Percentiles rank a stretch among this genome's conserved stretches.
Evolutionary conservation across 2,888 invertebrate genomes (phyloP).

Genomic region (Cyclophora punctaria): DNA sequence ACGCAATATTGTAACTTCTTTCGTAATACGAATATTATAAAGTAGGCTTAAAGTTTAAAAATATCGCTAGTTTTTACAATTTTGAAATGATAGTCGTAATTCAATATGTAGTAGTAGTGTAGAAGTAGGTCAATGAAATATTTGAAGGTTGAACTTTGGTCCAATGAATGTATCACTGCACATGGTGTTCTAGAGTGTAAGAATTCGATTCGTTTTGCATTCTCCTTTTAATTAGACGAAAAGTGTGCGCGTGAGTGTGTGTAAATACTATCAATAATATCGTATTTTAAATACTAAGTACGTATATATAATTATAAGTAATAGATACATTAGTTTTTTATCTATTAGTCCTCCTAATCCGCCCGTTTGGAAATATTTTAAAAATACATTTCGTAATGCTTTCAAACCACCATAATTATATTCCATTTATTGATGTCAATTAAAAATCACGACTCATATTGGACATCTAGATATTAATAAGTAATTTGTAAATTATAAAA

Average conservation of each 20-base stretch:
- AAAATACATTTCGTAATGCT: slow-evolving; percentile 33
- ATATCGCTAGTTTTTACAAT: slow-evolving; percentile 24
- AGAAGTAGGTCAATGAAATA: slow-evolving; percentile 39
- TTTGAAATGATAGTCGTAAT: slow-evolving; percentile 22
- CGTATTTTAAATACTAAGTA: not conserved
- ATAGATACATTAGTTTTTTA: not conserved
- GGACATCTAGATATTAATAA: no score
- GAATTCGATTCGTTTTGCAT: slow-evolving; percentile 17
- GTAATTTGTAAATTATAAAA: no score
- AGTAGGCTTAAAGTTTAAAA: slow-evolving; percentile 2
- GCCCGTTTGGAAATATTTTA: slow-evolving; percentile 46
- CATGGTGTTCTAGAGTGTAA: slow-evolving; percentile 59
- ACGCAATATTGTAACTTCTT: slow-evolving; percentile 4
- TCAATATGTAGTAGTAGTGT: slow-evolving; percentile 23
- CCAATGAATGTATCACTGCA: slow-evolving; percentile 70
- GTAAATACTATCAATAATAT: slow-evolving; percentile 10
- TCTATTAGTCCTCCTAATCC: no score
- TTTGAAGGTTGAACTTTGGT: slow-evolving; percentile 73
- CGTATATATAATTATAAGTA: not conserved
- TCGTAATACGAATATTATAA: not conserved
- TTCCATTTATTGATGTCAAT: slow-evolving; percentile 23
- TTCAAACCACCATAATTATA: slow-evolving; percentile 54
- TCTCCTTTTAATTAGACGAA: not conserved
- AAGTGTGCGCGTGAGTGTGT: slow-evolving; percentile 2
- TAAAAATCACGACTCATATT: not conserved